phyloP scores from a whole-genome alignment of 2,888 invertebrate genomes.

The Entomobrya multifasciata region DNA sequence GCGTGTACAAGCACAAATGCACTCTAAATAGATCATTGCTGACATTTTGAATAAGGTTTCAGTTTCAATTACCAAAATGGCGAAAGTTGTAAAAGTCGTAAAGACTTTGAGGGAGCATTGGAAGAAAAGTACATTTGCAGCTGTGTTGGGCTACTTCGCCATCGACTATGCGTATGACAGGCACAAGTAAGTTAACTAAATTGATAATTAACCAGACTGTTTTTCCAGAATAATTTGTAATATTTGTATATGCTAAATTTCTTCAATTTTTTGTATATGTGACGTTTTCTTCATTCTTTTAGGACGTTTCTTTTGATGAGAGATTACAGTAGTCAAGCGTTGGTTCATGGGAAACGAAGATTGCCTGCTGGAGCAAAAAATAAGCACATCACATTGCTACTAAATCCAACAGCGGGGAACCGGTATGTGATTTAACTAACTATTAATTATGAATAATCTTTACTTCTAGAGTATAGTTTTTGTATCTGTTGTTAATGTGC shows the following conservation, averaged over 20 bases:
- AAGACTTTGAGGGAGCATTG: conserved; percentile 90
- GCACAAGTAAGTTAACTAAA: conserved; percentile 88
- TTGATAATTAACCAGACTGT: no score
- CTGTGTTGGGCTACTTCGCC: conserved; percentile 87
- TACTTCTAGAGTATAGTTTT: no score
- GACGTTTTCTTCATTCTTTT: conserved; percentile 66
- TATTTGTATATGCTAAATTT: not conserved
- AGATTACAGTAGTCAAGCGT: conserved; percentile 89
- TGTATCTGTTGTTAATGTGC: no score
- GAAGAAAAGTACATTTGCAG: conserved; percentile 92
- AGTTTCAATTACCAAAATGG: conserved; percentile 39
- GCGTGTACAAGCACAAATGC: no score
- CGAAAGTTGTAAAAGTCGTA: conserved; percentile 84
- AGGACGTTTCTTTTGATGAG: conserved; percentile 91
- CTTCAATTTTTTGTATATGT: conserved; percentile 10
- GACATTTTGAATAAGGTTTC: not conserved
- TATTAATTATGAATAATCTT: no score
- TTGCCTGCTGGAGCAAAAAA: conserved; percentile 85
- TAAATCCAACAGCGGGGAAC: conserved; percentile 95
- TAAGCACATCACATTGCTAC: conserved; percentile 90
- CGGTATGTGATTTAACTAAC: no score
- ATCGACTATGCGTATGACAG: conserved; percentile 86
- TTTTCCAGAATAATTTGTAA: not conserved
- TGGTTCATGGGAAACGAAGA: conserved; percentile 86
- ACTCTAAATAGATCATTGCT: no score